Conservation (phyloP, 2,888 invertebrate species). For the Archips crataeganus region DNA sequence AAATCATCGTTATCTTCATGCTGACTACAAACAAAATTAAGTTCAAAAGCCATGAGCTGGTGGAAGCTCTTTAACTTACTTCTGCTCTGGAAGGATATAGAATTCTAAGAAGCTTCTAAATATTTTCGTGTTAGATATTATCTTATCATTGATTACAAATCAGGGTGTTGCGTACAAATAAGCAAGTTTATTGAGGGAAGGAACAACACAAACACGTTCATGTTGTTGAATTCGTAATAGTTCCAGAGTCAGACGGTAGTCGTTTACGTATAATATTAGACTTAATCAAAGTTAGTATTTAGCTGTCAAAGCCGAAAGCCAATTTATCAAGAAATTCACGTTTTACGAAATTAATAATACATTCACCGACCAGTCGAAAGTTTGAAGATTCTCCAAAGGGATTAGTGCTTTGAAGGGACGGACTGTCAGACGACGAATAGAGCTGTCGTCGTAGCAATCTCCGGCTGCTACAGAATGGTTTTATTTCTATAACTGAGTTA, state of each 20-base stretch:
- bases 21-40: too few species aligned
- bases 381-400: neutral
- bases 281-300: neutral
- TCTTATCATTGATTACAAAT: too few species aligned
- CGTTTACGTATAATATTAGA: neutral
- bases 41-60: too few species aligned
- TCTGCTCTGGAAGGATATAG: too few species aligned
- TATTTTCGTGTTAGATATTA: too few species aligned
- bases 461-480: neutral
- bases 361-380: neutral
- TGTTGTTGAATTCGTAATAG: neutral
- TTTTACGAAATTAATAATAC: neutral
- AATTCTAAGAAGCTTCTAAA: too few species aligned
- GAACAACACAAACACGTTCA: too few species aligned
- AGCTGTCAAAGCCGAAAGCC: neutral
- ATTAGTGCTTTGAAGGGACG: neutral
- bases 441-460: neutral
- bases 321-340: neutral
- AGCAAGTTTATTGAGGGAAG: too few species aligned
- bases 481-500: neutral
- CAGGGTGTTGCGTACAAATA: too few species aligned
- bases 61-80: too few species aligned
- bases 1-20: too few species aligned
- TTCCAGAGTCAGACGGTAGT: neutral
- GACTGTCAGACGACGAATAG: neutral